Evolutionary conservation across 2,888 invertebrate species (phyloP), one percentile per base, ranked within the genome.

Genomic region (Lycaena phlaeas): DNA sequence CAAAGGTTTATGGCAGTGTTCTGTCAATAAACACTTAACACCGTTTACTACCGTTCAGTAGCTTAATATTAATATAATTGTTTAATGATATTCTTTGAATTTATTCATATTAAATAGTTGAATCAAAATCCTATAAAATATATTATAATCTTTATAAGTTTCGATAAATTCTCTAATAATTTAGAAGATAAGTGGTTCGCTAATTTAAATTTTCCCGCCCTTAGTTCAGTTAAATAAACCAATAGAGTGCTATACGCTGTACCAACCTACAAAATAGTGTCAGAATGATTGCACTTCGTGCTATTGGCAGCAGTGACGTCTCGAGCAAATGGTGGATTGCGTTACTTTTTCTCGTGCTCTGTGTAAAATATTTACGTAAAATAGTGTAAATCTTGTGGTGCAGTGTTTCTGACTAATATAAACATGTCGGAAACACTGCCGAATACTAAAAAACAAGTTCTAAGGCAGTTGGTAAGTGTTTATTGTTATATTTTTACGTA

Each of bases 381-480:
- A 84, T 81, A 75, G 79, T 85, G 85, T 65, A 67, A 74, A 71
- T 69, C 74, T 76, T 60, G 69, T 64, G 68, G 73, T 68, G 82
- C 82, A 70, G 84, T 84, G 84, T 84, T 84, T 84, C 84, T 84
- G 84, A 78, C 82, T 65, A 60, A 63, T 57, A 64, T 54, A 77
- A 84, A 82, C 77, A 87, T 87, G 87, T 86, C 86, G 76, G 86
- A 86, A 79, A 85, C 85, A 77, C 84, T 86, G 78, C 85, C 86
- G 64, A 81, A 72, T 65, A 77, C 63, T 57, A 87, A 87, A 72
- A 85, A 86, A 73, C 87, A 87, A 72, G 84, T 86, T 62, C 72
- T 87, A 50, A 85, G 88, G 56, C 88, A 88, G 61, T 82, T 88
- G 86, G 88, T 88, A 72, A 87, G 88, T 87, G 72, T 71, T 79